A percentile compares a stretch with the other conserved stretches of the same genome.
phyloP scores from a whole-genome alignment of 1,140 invertebrate species.

The Achroia grisella region DNA sequence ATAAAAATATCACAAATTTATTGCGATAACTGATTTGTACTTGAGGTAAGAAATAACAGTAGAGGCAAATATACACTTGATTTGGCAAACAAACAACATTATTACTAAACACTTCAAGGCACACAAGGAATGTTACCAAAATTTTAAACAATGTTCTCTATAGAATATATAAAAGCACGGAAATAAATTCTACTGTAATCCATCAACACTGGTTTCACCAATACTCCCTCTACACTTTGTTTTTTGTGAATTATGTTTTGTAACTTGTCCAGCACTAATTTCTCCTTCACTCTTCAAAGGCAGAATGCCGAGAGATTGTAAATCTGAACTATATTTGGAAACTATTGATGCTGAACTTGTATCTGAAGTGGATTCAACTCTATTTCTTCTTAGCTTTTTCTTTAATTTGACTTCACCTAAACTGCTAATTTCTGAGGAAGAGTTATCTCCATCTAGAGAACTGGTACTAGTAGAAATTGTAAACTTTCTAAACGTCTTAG shows the following conservation, averaged over 20 bases:
- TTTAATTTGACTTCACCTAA: conserved; percentile 52
- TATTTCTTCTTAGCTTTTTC: conserved; percentile 24
- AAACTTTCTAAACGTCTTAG: conserved; percentile 14
- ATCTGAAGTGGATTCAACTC: conserved; percentile 39
- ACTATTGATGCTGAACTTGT: conserved; percentile 32
- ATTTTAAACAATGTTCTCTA: background rate
- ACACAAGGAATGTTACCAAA: background rate
- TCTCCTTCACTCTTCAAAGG: conserved; percentile 58
- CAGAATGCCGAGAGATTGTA: conserved; percentile 25
- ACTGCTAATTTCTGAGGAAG: conserved; percentile 57
- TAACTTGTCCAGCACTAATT: conserved; percentile 36
- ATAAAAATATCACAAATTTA: conserved; percentile 37
- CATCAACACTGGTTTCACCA: conserved; percentile 52
- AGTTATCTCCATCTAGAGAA: conserved; percentile 44
- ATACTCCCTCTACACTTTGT: conserved; percentile 53
- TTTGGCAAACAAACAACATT: background rate
- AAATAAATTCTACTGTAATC: conserved; percentile 4
- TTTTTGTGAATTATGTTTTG: conserved; percentile 25
- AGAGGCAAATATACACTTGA: conserved; percentile 1
- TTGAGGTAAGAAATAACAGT: conserved; percentile 32
- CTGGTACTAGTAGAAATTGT: conserved; percentile 37
- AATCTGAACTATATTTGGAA: conserved; percentile 33
- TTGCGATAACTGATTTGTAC: conserved; percentile 55
- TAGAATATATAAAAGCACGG: conserved; percentile 11
- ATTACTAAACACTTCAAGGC: background rate